These are phyloP conservation scores for Oreonectes daqikongensis DNA, from an alignment of 2,797 vertebrate species.

Conservation along the genomic window DNA sequence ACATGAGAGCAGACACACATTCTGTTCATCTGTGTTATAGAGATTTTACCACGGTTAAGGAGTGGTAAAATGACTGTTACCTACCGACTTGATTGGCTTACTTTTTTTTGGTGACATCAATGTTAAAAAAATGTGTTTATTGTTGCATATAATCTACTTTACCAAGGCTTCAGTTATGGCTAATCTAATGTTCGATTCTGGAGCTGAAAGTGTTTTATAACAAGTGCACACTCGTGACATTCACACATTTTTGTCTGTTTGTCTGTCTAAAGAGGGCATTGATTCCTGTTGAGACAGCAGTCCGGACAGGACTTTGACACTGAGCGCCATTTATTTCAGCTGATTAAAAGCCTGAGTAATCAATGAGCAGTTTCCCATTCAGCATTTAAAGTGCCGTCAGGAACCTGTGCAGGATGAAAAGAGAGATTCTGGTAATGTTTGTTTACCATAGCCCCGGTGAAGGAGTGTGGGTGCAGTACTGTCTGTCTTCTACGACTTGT, in stretches of 20 bases:
- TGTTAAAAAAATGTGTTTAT: background rate
- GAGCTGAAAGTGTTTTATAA: background rate
- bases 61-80: background rate
- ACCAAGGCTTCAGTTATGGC: background rate
- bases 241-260: constrained; percentile 5
- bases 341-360: constrained; percentile 64
- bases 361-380: constrained; percentile 66
- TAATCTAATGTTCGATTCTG: background rate
- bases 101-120: too few relatives aligned
- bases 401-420: background rate
- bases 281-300: constrained; percentile 49
- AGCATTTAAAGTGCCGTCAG: constrained; percentile 42
- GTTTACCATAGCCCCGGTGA: constrained; percentile 76
- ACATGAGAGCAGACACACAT: background rate
- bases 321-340: constrained; percentile 59
- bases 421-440: constrained; percentile 9
- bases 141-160: background rate
- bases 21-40: background rate
- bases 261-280: constrained; percentile 54
- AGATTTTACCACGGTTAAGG: too few relatives aligned
- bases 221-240: constrained; percentile 6
- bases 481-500: constrained; percentile 61
- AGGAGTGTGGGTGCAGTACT: constrained; percentile 70
- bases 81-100: background rate
- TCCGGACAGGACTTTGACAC: constrained; percentile 61